Conservation (phyloP, 2,113 vertebrate species). For the Gymnogyps californianus region DNA sequence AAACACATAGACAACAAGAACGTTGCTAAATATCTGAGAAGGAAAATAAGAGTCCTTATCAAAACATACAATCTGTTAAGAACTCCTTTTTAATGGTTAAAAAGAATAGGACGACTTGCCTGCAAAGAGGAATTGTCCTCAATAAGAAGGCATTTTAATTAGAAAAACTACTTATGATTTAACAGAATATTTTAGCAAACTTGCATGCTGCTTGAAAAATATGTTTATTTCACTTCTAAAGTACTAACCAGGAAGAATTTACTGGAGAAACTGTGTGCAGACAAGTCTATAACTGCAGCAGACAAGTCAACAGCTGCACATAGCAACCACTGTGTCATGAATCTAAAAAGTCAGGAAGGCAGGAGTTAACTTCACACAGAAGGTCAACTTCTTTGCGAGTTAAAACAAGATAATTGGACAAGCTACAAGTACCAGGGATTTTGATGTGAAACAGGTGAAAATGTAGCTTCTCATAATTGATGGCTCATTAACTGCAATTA, state of each 20-base stretch:
- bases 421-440: neutral
- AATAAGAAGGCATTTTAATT: neutral
- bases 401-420: neutral
- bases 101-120: neutral
- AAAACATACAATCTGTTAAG: neutral
- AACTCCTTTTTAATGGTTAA: neutral
- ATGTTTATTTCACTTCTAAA: neutral
- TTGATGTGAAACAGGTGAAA: conserved; percentile 56
- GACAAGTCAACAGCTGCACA: neutral
- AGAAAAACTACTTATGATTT: neutral
- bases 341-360: neutral
- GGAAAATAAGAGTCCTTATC: neutral
- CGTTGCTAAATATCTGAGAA: neutral
- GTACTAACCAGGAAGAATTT: neutral
- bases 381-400: neutral
- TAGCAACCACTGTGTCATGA: fast-evolving
- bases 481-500: conserved; percentile 49
- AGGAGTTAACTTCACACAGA: neutral
- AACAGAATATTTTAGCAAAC: neutral
- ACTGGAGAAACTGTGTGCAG: neutral
- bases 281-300: neutral
- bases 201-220: neutral
- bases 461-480: conserved; percentile 37
- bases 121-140: neutral
- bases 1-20: neutral